Base-by-base conservation (phyloP, 53 echinoderm and acorn worm genomes). In the Stichopus horrens region DNA sequence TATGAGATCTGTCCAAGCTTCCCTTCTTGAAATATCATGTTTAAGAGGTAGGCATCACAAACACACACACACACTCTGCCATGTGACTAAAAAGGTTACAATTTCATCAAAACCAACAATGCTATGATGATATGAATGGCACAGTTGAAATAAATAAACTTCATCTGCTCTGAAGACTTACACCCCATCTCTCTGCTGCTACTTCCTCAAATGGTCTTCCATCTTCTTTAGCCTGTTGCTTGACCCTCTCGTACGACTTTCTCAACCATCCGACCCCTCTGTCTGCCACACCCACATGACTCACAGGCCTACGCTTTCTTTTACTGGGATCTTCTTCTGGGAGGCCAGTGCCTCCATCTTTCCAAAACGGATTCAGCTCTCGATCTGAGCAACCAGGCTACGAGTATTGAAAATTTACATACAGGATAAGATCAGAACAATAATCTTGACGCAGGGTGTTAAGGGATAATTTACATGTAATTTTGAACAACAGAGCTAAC, bases 291-390 rank as follows among this genome's bases (percentile, higher is more conserved):
- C 91, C 93, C n/a, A 88, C 86, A 6, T 18, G 4, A 53, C 74
- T 21, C 52, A 76, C 84, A 74, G 91, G 79, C 7, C 22, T 22
- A 51, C 86, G 8, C 60, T 81, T 55, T 52, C 67, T 21, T 74
- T 59, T 76, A 4, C 55, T 18, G 6, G 81, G 75, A 68, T 85
- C 55, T 88, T 95, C 94, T 83, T 91, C 94, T 18, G 98, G 95
- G 13, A 97, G 90, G 23, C 95, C 98, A 7, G 90, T 94, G 9
- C 98, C 98, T 53, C 98, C 98, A 58, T 98, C 90, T 79, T 95
- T 98, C 98, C 98, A 98, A 90, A 92, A 98, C 19, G 98, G 98
- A 86, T 98, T 98, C 65, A 98, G 90, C 80, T 98, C 98, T 76
- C 92, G 73, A 16, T 79, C 89, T 5, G 92, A 90, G 83, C 88